These are phyloP conservation scores for Fissipunctia ypsillon DNA, from an alignment of 2,888 invertebrate genomes.

Conservation along the genomic window DNA sequence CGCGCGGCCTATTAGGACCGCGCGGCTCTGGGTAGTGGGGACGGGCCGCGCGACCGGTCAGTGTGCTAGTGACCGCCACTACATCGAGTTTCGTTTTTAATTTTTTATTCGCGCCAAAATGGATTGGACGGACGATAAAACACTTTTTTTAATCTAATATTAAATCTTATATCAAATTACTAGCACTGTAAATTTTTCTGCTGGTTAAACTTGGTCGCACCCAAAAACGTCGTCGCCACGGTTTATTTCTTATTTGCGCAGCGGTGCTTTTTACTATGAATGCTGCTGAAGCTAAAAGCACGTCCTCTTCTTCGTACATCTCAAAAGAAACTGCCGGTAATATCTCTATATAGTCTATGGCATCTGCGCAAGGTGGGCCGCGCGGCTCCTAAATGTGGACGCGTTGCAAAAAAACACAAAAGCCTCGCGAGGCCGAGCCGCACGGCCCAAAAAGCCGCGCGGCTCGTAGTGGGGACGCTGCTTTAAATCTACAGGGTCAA, in stretches of 20 bases:
- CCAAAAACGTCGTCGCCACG: background rate
- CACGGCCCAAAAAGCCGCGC: background rate
- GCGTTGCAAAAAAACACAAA: background rate
- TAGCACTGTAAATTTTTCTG: too few species aligned
- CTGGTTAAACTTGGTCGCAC: background rate
- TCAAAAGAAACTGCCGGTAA: background rate
- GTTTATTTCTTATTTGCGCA: background rate
- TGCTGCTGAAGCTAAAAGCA: background rate
- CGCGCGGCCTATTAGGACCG: too few species aligned
- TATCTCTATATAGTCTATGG: too few species aligned
- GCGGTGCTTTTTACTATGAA: background rate
- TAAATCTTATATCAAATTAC: too few species aligned
- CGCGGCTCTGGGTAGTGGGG: background rate
- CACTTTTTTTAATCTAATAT: too few species aligned
- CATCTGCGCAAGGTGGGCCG: background rate
- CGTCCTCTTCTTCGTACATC: background rate
- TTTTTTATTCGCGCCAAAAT: too few species aligned
- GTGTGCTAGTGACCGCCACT: too few species aligned
- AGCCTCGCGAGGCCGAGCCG: background rate
- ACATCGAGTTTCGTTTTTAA: too few species aligned
- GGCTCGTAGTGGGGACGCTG: too few species aligned
- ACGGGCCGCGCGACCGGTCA: too few species aligned
- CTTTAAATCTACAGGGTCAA: too few species aligned
- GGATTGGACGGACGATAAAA: too few species aligned
- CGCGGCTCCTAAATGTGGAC: background rate